Base-by-base conservation (phyloP, 2,888 invertebrate species). In the Hofmannophila pseudospretella region DNA sequence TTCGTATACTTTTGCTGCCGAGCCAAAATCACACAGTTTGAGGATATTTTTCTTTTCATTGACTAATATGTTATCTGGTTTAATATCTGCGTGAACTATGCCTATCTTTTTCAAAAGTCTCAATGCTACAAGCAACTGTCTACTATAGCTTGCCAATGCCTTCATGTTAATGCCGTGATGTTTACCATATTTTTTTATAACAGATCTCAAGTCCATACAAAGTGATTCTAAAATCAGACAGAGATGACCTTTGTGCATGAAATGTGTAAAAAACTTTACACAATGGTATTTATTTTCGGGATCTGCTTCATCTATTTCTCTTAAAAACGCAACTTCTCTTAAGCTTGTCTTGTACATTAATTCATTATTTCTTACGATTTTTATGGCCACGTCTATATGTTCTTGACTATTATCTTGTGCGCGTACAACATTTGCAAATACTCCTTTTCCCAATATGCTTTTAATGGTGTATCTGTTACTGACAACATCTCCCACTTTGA, bases 11-110 rank as follows among this genome's bases (percentile, higher is more conserved):
- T 95, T 94, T 7, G 95, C 94, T 4, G 99, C 98, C 2, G 99
- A 99, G 11, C 99, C 99, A 88, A 99, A 99, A 89, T 99, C 99
- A 81, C 99, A 99, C 30, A 99, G 85, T 81, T 99, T 99, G 58
- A 99, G 79, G 39, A 96, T 91, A 68, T 97, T 89, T 82, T 99
- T 99, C 68, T 94, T 96, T 76, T 99, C 98, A 86, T 97, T 98
- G 9, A 99, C 98, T 78, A 99, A 89, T 78, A 99, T 99, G 77
- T 99, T 99, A 74, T 99, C 99, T 7, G 99, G 99, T 78, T 99
- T 99, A 58, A 99, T 97, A 79, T 99, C 99, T 61, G 98, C 98
- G 88, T 99, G 99, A 36, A 99, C 86, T 53, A 99, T 96, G 52
- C 95, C 96, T 51, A 97, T 93, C 76, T 96, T 96, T 73, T 97